Conservation (phyloP, 2,888 invertebrate species). For the Thalpophila matura region DNA sequence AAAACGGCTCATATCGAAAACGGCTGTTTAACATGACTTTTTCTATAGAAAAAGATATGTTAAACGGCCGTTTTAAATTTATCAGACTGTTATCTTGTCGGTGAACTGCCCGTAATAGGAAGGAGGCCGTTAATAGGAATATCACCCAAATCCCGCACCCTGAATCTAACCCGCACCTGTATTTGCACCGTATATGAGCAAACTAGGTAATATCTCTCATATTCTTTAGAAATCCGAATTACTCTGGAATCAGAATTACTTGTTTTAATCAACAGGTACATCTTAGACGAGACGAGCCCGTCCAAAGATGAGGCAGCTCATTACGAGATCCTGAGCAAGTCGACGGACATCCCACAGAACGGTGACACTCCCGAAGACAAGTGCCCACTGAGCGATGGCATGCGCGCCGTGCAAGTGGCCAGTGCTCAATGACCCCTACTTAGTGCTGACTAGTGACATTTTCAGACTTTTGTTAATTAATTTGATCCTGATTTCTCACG, state of each 20-base stretch:
- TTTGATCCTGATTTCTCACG: no score
- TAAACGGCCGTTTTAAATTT: no score
- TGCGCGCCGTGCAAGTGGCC: conserved; percentile 65
- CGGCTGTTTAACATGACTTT: no score
- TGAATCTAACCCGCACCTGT: no score
- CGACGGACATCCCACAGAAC: conserved; percentile 57
- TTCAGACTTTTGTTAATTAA: background rate
- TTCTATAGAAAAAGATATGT: no score
- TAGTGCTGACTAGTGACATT: background rate
- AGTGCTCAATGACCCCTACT: conserved; percentile 43
- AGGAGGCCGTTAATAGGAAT: no score
- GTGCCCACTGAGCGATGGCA: conserved; percentile 64
- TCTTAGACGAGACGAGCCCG: conserved; percentile 92
- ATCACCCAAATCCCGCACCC: no score
- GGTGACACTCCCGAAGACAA: conserved; percentile 42
- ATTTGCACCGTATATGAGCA: background rate
- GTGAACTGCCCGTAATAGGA: no score
- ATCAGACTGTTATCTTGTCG: no score
- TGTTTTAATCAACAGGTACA: conserved; percentile 83
- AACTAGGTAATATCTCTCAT: no score
- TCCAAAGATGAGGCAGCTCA: conserved; percentile 87
- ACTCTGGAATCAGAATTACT: background rate
- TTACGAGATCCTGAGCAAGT: conserved; percentile 92
- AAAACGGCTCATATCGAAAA: no score
- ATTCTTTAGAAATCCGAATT: no score